phyloP scores from a whole-genome alignment of 1,140 invertebrate genomes.

The Drosophila dunni region DNA sequence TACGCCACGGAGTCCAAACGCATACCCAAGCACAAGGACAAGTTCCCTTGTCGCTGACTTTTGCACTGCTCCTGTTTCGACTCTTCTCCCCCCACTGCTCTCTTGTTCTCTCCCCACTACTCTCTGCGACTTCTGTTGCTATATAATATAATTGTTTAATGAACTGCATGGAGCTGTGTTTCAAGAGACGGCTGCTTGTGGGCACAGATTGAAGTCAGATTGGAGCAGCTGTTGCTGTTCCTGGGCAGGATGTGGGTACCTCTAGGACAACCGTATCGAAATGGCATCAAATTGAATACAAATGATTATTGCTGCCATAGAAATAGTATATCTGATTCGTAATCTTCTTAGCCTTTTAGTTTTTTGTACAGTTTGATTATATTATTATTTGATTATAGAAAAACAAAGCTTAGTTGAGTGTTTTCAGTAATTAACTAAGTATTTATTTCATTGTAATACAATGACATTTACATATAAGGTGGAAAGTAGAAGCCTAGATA shows the following conservation, averaged over 20 bases:
- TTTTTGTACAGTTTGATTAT: not conserved
- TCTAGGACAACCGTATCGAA: not conserved
- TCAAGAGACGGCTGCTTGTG: constrained; percentile 21
- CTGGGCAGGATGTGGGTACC: not conserved
- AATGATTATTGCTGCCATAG: not conserved
- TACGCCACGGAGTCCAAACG: constrained; percentile 45
- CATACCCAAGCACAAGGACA: constrained; percentile 2
- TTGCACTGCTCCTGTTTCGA: not conserved
- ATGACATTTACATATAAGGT: no score
- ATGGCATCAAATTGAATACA: not conserved
- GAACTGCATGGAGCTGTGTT: constrained; percentile 41
- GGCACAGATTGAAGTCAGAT: constrained; percentile 16
- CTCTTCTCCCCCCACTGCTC: not conserved
- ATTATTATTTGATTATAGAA: not conserved
- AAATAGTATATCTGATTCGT: not conserved
- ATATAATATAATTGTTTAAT: constrained; percentile 74
- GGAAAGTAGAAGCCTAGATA: no score
- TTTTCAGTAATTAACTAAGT: no score
- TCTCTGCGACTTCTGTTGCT: constrained; percentile 42
- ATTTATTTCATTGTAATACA: no score
- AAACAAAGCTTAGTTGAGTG: no score
- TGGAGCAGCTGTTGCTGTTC: constrained; percentile 15
- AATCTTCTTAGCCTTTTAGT: not conserved
- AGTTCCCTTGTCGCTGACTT: not conserved
- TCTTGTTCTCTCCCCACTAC: not conserved